Evolutionary conservation across 1,140 invertebrate species (phyloP).

Genomic region (Drosophila dunni): DNA sequence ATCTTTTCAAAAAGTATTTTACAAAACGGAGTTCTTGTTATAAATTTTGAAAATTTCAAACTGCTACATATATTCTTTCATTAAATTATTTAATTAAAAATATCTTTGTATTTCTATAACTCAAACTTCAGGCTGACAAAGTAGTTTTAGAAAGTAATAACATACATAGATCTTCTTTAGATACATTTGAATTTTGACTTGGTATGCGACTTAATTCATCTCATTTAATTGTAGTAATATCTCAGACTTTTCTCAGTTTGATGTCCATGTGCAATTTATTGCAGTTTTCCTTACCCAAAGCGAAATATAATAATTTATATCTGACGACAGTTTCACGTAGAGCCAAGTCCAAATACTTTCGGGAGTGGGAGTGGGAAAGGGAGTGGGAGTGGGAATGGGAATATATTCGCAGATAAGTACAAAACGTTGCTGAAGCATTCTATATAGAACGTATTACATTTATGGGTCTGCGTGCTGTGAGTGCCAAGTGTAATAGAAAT

Average conservation of each 20-base stretch:
- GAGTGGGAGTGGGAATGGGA: constrained; percentile 11
- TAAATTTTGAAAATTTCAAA: too few relatives aligned
- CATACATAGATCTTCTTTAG: too few relatives aligned
- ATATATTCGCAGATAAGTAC: constrained; percentile 65
- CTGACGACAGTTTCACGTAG: background rate
- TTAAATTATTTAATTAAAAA: too few relatives aligned
- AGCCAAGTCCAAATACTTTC: background rate
- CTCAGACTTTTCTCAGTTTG: background rate
- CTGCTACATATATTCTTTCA: too few relatives aligned
- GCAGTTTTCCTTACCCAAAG: background rate
- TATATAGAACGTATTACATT: constrained; percentile 47
- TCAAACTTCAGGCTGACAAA: too few relatives aligned
- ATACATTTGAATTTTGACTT: too few relatives aligned
- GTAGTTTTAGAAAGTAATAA: too few relatives aligned
- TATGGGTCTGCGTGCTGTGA: constrained; percentile 60
- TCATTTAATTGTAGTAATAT: background rate
- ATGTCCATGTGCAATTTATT: background rate
- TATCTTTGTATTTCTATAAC: too few relatives aligned
- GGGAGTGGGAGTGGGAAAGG: too few relatives aligned
- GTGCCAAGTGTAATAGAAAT: constrained; percentile 80
- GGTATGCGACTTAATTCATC: too few relatives aligned
- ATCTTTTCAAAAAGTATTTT: too few relatives aligned
- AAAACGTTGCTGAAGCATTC: constrained; percentile 64
- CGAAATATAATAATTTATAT: constrained; percentile 19
- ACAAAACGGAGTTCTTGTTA: too few relatives aligned